Conservation (phyloP, 2,113 vertebrate species). For the Phaethon lepturus region DNA sequence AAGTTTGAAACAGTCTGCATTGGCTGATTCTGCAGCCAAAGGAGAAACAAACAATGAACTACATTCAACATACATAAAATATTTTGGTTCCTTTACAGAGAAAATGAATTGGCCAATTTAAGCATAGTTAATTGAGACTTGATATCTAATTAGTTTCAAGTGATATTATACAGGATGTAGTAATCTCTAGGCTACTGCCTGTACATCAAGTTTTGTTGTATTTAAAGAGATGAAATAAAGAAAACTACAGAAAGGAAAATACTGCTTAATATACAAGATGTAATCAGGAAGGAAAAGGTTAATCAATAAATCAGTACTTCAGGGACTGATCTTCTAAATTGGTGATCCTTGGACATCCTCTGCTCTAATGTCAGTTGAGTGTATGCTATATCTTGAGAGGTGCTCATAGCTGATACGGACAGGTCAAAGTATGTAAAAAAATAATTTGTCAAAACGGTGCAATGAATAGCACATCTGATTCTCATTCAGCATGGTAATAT, state of each 20-base stretch:
- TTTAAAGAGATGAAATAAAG: not conserved
- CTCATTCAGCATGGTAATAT: not conserved
- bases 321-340: not conserved
- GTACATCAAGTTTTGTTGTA: not conserved
- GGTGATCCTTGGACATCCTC: not conserved
- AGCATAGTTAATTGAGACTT: conserved; percentile 6
- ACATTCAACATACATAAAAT: not conserved
- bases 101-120: conserved; percentile 17
- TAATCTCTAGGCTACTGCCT: not conserved
- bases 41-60: not conserved
- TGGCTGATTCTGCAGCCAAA: conserved; percentile 14
- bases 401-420: not conserved
- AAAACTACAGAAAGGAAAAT: not conserved
- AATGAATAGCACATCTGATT: not conserved
- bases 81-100: not conserved
- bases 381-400: not conserved
- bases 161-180: not conserved
- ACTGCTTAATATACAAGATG: not conserved
- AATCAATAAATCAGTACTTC: not conserved
- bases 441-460: not conserved
- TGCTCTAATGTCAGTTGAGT: not conserved
- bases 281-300: not conserved
- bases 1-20: not conserved
- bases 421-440: not conserved
- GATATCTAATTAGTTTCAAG: conserved; percentile 29